Evolutionary conservation across 2,797 vertebrate genomes (phyloP).

Genomic region (Phalanger gymnotis): DNA sequence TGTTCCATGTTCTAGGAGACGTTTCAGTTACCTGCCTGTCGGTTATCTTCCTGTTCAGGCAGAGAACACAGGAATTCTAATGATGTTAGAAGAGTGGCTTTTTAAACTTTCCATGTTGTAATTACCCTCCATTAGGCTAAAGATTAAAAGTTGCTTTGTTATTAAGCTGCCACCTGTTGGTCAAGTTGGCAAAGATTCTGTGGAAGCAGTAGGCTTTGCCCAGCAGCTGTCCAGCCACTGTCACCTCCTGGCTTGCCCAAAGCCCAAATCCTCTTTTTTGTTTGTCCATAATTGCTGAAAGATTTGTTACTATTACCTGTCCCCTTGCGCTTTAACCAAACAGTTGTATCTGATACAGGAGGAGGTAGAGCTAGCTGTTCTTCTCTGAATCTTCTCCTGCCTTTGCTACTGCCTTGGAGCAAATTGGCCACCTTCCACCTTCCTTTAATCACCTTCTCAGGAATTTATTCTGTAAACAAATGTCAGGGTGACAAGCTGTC

Average conservation of each 20-base stretch:
- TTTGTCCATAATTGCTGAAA: conserved; percentile 30
- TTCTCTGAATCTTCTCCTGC: conserved; percentile 20
- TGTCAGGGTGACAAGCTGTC: conserved; percentile 55
- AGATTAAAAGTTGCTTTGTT: neutral
- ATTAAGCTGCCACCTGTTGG: neutral
- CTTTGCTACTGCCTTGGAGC: conserved; percentile 34
- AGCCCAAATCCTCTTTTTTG: conserved; percentile 26
- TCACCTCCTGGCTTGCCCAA: neutral
- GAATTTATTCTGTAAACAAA: conserved; percentile 72
- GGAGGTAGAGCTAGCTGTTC: conserved; percentile 1
- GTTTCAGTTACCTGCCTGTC: conserved; percentile 36
- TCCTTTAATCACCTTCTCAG: conserved; percentile 74
- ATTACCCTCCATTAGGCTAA: neutral
- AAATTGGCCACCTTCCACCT: conserved; percentile 8
- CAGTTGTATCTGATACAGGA: conserved; percentile 34
- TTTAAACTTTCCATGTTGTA: neutral
- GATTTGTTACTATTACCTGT: conserved; percentile 29
- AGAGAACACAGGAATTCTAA: conserved; percentile 6
- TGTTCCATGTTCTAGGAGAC: neutral
- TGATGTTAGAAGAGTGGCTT: neutral
- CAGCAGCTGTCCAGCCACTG: neutral
- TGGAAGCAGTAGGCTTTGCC: neutral
- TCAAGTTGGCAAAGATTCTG: neutral
- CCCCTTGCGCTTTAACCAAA: conserved; percentile 2
- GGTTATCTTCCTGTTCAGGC: neutral